Evolutionary conservation across 92 coral and sea anemone species (phyloP), one percentile per base, ranked within the genome.

Genomic region (Actinostola sp.): DNA sequence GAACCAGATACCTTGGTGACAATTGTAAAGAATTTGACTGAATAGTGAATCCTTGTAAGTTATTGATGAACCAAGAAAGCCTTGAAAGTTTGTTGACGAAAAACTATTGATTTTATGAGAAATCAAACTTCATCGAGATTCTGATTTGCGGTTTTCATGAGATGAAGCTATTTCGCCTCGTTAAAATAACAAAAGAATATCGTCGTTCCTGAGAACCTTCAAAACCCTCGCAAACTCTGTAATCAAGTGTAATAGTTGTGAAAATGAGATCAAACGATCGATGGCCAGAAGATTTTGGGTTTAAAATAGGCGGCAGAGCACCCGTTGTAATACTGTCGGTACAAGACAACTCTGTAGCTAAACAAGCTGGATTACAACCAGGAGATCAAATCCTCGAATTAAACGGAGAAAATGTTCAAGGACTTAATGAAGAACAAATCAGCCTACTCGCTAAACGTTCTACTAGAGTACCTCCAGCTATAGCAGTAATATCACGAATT

Each of bases 371-470:
- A 14, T 86, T 95, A 14, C 92, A 92, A 31, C 97, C 99, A 1
- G 99, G 99, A 15, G 99, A 95, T 76, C 99, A 95, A 72, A 86
- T 95, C 59, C 83, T 95, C 35, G 99, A 95, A 75, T 72, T 95
- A 28, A 92, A 95, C 62, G 99, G 99, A 11, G 90, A 88, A 73
- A 95, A 91, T 61, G 97, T 95, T 14, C 99, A 95, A 53, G 92
- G 92, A 31, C 68, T 95, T 44, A 88, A 77, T 49, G 86, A 83
- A 81, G 97, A 88, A 25, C 97, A 95, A 66, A 92, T 89, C 7
- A 81, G 72, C 28, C 73, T 84, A 4, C 74, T 95, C 24, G 95
- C 96, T 21, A 87, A 86, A 45, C 85, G 97, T 48, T 95, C 99
- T 28, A 93, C 87, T n/a, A 73, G 95, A 20, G 96, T 95, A 52